Evolutionary conservation across 2,888 invertebrate genomes (phyloP).

Genomic region (Dusona sp.): DNA sequence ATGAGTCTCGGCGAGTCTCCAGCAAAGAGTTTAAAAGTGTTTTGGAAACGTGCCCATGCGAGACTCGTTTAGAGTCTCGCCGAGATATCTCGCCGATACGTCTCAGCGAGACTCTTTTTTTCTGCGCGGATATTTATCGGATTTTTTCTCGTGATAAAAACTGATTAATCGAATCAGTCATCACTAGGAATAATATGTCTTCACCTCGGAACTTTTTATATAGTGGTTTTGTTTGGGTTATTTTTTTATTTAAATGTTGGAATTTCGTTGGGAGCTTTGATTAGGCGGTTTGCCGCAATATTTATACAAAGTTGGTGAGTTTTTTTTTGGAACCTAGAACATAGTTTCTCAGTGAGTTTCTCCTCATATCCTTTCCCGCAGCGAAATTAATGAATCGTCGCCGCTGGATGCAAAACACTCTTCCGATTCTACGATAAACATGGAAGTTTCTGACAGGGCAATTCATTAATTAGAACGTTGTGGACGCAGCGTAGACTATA

Average conservation of each 20-base stretch:
- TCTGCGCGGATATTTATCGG: too few species aligned
- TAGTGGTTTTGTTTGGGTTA: background rate
- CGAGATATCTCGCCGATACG: too few species aligned
- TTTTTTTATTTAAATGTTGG: background rate
- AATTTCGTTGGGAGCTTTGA: background rate
- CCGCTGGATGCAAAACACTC: constrained; percentile 7
- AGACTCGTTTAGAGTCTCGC: too few species aligned
- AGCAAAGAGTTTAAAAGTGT: too few species aligned
- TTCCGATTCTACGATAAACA: constrained; percentile 28
- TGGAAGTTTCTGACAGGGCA: background rate
- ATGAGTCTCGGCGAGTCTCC: too few species aligned
- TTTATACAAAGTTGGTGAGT: background rate
- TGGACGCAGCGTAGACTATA: background rate
- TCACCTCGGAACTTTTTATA: background rate
- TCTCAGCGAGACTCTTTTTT: too few species aligned
- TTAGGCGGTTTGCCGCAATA: constrained; percentile 6
- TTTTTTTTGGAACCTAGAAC: background rate
- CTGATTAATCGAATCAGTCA: background rate
- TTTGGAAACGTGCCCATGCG: too few species aligned
- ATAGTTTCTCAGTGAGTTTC: background rate
- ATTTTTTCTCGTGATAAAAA: background rate
- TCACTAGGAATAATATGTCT: background rate
- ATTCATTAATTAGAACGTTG: constrained; percentile 45
- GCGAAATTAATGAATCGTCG: constrained; percentile 38
- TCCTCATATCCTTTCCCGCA: constrained; percentile 3